Percentiles rank a stretch among this genome's conserved stretches.
phyloP scores from a whole-genome alignment of 2,797 vertebrate species.

The Sebastes umbrosus region DNA sequence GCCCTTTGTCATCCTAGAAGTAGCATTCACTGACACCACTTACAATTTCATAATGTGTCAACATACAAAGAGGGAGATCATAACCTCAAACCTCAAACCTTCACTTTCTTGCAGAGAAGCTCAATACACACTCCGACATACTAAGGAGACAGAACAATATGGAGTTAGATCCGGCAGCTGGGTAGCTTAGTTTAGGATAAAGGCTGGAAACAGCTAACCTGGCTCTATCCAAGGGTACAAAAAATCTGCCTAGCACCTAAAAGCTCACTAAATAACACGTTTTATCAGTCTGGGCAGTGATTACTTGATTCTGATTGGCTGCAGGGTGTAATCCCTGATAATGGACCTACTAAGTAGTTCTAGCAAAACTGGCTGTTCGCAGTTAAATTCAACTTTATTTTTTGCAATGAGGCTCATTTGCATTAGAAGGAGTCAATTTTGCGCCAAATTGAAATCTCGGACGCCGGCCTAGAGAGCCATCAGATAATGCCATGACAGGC shows the following conservation, averaged over 20 bases:
- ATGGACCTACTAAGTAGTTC: too few relatives aligned
- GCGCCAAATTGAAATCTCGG: too few relatives aligned
- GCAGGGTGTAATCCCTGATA: too few relatives aligned
- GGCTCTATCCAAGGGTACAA: neutral
- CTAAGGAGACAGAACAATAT: neutral
- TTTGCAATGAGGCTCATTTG: too few relatives aligned
- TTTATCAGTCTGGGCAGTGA: neutral
- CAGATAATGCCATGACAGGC: too few relatives aligned
- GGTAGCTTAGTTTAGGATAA: neutral
- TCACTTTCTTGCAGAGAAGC: neutral
- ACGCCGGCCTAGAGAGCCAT: too few relatives aligned
- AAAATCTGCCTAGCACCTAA: neutral
- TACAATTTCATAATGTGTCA: constrained; percentile 2
- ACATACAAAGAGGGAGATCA: neutral
- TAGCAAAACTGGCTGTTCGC: too few relatives aligned
- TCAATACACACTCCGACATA: neutral
- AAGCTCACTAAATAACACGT: neutral
- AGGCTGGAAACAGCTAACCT: neutral
- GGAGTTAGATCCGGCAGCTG: too few relatives aligned
- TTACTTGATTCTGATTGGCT: neutral
- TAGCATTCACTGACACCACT: constrained; percentile 5
- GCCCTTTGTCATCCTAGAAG: neutral
- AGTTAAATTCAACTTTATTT: too few relatives aligned
- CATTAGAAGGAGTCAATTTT: too few relatives aligned
- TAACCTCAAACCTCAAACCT: neutral